Evolutionary conservation across 30 jellyfish, hydroid and myxozoan species (phyloP), one percentile per base, ranked within the genome.

Genomic region (Hydractinia symbiolongicarpus): DNA sequence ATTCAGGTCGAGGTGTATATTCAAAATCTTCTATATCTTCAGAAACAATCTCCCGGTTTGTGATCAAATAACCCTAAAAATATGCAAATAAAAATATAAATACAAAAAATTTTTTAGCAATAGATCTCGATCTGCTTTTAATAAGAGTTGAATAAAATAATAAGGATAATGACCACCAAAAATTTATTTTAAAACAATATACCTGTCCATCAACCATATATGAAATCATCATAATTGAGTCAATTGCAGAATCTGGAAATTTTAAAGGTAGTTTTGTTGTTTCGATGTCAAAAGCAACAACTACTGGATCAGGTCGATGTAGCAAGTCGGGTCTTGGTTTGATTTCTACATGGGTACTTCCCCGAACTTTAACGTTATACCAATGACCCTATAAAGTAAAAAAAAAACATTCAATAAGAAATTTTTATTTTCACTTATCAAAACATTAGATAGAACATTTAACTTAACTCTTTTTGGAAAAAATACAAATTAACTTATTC

Each of bases 161-260:
- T 30, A 0, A 30, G 44, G 44, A 30, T 0, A 30, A 30, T 30
- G 44, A 30, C 44, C 44, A 30, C 44, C 44, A 2, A 30, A 0
- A 30, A 30, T 30, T 11, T 16, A 58, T 13, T 58, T 13, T 11
- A 0, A 11, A 58, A 58, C 40, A 51, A 7, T 51, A 9, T 73
- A 87, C 99, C 96, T 87, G 97, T 44, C 94, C 97, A 75, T 88
- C 97, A 51, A 93, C 81, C 99, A 93, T 88, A 76, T 93, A 93
- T 20, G 99, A 93, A 17, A 93, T 93, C 97, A 93, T 93, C 97
- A 93, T 93, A 54, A 93, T 85, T 3, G 96, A 88, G 72, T 93
- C 99, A 52, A 79, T 76, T 17, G 96, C 86, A 11, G 97, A 73
- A 66, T 93, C 99, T 10, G 99, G 99, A 88, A 93, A 93, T 82